Conservation (phyloP, 2,888 invertebrate genomes). For the Halocaridina rubra region DNA sequence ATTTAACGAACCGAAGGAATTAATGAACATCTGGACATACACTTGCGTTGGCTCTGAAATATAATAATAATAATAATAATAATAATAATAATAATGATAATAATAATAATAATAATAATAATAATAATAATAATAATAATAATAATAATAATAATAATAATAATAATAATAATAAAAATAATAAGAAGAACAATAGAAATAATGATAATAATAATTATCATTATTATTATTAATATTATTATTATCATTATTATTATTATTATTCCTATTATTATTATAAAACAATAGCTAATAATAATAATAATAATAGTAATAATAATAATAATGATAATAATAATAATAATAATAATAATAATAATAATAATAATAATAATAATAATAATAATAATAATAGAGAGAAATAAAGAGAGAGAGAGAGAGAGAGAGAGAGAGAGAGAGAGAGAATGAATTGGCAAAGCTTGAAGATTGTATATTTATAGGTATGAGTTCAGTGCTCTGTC, state of each 20-base stretch:
- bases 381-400: background rate
- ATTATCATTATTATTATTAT: background rate
- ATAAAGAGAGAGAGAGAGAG: background rate
- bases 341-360: conserved; percentile 2
- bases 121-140: background rate
- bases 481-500: too few relatives aligned
- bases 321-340: background rate
- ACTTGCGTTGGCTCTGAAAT: conserved; percentile 42
- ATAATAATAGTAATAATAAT: background rate
- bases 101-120: background rate
- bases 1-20: conserved; percentile 60
- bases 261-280: background rate
- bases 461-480: too few relatives aligned
- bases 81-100: background rate
- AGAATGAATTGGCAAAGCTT: too few relatives aligned
- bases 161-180: background rate
- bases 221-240: too few relatives aligned
- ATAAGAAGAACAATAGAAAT: background rate
- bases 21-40: conserved; percentile 52
- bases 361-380: background rate
- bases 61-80: background rate
- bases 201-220: background rate
- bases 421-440: background rate
- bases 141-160: background rate
- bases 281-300: background rate